Base-by-base conservation (phyloP, 2,888 invertebrate genomes). In the Pardosa pseudoannulata region DNA sequence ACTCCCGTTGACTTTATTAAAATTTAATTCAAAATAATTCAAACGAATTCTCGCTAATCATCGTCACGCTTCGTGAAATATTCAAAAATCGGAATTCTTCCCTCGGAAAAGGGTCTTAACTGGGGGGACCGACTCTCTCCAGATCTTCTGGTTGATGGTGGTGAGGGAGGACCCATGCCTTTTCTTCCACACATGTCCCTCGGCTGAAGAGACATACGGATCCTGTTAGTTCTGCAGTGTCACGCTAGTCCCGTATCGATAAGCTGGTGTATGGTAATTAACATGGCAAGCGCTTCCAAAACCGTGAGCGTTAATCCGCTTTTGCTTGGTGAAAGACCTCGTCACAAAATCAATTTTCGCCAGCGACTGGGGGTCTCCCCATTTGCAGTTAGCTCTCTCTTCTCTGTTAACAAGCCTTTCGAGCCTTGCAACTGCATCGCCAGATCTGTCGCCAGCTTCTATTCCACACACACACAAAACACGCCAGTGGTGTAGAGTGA, bases 241-340 rank as follows among this genome's bases (percentile, higher is more conserved):
- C 56, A 23, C 23, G 3, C 9, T 5, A 2, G 56, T 56, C 56
- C 56, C 56, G 16, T 11, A 56, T 56, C 56, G 56, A 56, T 56
- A 56, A 56, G 56, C 56, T 11, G 56, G 56, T 56, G 56, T 56
- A 56, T n/a, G 56, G 75, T 82, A 82, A 82, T 82, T 82, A 82
- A 82, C 82, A 70, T 82, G 27, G 82, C 70, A 75, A 64, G n/a
- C 70, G 75, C 70, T 75, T n/a, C n/a, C 75, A 75, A 82, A 81
- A 75, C 82, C 64, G 39, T 28, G 67, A 62, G 27, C 36, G 70
- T 62, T 75, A 82, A 75, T 75, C 82, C 75, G 50, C 70, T 82
- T 81, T 82, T 32, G 65, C 16, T 31, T 29, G 13, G 28, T 29
- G 67, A 39, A 62, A 50, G 56, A 31, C 41, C 27, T 16, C n/a